These are phyloP conservation scores for Coleophora deauratella DNA, from an alignment of 2,888 invertebrate species.

Conservation along the genomic window DNA sequence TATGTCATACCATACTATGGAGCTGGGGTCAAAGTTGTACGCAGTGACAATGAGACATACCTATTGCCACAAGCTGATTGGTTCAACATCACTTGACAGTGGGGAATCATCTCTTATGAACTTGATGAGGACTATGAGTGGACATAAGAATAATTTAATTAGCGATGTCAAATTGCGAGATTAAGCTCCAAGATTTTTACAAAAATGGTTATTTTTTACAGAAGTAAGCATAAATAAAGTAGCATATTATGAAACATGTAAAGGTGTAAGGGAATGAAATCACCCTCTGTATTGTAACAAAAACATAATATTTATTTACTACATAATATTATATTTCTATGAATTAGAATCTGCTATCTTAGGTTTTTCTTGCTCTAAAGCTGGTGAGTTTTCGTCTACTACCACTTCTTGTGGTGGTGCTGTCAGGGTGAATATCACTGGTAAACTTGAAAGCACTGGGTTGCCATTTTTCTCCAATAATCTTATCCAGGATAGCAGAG, in stretches of 20 bases:
- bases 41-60: constrained; percentile 89
- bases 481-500: constrained; percentile 93
- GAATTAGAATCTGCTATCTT: neutral
- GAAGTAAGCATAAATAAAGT: too few species aligned
- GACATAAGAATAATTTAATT: constrained; percentile 39
- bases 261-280: neutral
- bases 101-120: constrained; percentile 64
- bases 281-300: neutral
- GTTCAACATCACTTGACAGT: constrained; percentile 75
- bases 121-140: constrained; percentile 66
- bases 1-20: constrained; percentile 96
- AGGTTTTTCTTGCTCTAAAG: constrained; percentile 23
- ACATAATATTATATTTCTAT: neutral
- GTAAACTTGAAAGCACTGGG: constrained; percentile 80
- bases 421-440: constrained; percentile 88
- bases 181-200: neutral
- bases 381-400: constrained; percentile 39
- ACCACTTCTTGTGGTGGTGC: constrained; percentile 71
- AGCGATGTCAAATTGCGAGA: neutral
- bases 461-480: constrained; percentile 84
- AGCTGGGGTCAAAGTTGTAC: constrained; percentile 85
- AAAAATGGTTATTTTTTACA: too few species aligned
- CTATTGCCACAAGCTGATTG: constrained; percentile 86
- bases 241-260: neutral
- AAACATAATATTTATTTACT: constrained; percentile 1